Evolutionary conservation across 2,113 vertebrate genomes (phyloP), one percentile per base, ranked within the genome.

Genomic region (Callaeas wilsoni): DNA sequence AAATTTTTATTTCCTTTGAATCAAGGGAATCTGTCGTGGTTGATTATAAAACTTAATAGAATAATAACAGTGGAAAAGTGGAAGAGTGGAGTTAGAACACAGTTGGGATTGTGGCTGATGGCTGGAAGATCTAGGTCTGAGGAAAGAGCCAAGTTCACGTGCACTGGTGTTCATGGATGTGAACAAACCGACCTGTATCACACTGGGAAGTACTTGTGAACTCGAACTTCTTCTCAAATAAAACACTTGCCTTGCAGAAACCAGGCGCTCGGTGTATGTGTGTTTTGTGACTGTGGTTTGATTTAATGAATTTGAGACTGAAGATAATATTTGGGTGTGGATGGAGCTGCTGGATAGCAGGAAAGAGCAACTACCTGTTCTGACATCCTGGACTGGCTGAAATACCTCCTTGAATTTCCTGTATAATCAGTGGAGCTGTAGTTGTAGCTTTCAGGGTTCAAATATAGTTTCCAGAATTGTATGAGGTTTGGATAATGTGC

Each of bases 241-340:
- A 96, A 97, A 76, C 18, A 73, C 35, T 82, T 75, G 81, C 55
- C 63, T 77, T 93, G 87, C 55, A 85, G 49, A 87, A 94, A 69
- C 49, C 26, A 7, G 2, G 39, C 0, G 0, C 5, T 55, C 1
- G 2, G 13, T 65, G 79, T 56, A 3, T 25, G 7, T 50, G 35
- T 52, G 17, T 20, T 80, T 79, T 84, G 71, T 71, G 65, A 4
- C 4, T 39, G 49, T 30, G 47, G 35, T 44, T 94, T 83, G 39
- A 3, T 10, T 29, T 26, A 26, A 46, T 1, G 3, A 37, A 15
- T 44, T 56, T 37, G 64, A 84, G 52, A 33, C 79, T 77, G 42
- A 42, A 62, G 42, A 15, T 8, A 10, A 8, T 39, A 67, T 10
- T 62, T 46, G 78, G 33, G 33, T 62, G 26, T 3, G 10, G 49